These are phyloP conservation scores for Lordiphosa clarofinis DNA, from an alignment of 1,140 invertebrate genomes.

Conservation along the genomic window DNA sequence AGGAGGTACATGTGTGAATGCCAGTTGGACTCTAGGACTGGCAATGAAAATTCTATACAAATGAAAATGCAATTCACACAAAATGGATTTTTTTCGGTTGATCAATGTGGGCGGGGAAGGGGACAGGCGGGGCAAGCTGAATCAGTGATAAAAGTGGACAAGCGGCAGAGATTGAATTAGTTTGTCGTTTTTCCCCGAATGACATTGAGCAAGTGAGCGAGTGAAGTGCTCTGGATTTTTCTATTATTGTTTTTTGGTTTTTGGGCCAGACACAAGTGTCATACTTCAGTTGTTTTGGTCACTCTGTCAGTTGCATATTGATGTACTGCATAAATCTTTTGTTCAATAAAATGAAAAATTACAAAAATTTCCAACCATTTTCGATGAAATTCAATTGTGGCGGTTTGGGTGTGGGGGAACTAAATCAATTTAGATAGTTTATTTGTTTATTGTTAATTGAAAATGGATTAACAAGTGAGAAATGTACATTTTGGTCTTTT, in stretches of 20 bases:
- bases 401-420: neutral
- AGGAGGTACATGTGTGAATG: slow-evolving; percentile 53
- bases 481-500: too few relatives aligned
- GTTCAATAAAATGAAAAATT: slow-evolving; percentile 36
- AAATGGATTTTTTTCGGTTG: slow-evolving; percentile 50
- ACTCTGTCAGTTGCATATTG: slow-evolving; percentile 67
- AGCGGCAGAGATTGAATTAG: slow-evolving; percentile 70
- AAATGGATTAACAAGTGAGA: neutral
- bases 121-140: slow-evolving; percentile 16
- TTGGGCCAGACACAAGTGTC: slow-evolving; percentile 32
- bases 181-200: slow-evolving; percentile 49
- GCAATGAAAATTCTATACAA: slow-evolving; percentile 75
- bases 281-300: slow-evolving; percentile 40
- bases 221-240: slow-evolving; percentile 4
- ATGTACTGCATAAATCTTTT: slow-evolving; percentile 60
- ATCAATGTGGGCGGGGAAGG: slow-evolving; percentile 15
- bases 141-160: slow-evolving; percentile 65
- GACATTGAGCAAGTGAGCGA: slow-evolving; percentile 1
- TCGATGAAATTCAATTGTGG: slow-evolving; percentile 30
- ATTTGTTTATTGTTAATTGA: neutral
- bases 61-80: slow-evolving; percentile 75
- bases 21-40: slow-evolving; percentile 31
- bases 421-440: slow-evolving; percentile 1
- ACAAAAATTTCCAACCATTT: slow-evolving; percentile 4
- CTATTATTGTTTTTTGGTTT: slow-evolving; percentile 2